Conservation (phyloP, 2,797 vertebrate species). For the Tokudaia muenninki region DNA sequence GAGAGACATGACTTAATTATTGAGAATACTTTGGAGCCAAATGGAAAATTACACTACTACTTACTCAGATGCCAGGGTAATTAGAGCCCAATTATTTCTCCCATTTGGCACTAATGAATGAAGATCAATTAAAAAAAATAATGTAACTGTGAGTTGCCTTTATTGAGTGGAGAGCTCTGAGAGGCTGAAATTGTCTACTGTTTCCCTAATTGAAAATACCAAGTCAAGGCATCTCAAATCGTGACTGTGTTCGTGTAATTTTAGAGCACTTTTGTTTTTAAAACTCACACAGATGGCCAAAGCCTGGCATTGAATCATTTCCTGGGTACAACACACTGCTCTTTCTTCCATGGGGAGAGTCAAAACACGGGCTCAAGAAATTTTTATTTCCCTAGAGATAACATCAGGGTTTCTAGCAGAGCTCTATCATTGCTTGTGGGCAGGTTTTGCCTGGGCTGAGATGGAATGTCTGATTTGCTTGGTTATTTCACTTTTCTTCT, state of each 20-base stretch:
- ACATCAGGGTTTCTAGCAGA: constrained; percentile 69
- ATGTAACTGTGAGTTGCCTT: constrained; percentile 70
- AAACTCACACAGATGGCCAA: constrained; percentile 58
- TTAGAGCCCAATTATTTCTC: constrained; percentile 79
- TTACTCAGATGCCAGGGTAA: constrained; percentile 77
- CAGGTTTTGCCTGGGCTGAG: constrained; percentile 55
- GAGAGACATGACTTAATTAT: constrained; percentile 77
- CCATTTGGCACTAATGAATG: constrained; percentile 74
- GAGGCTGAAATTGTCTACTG: constrained; percentile 55
- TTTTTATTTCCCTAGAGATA: constrained; percentile 69
- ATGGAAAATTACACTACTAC: constrained; percentile 72
- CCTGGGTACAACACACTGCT: background rate
- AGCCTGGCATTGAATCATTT: background rate
- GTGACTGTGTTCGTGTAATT: constrained; percentile 41
- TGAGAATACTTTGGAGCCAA: constrained; percentile 73
- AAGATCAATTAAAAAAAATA: constrained; percentile 78
- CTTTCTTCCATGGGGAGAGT: constrained; percentile 48
- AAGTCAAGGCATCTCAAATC: background rate
- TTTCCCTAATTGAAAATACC: constrained; percentile 64
- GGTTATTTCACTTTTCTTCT: constrained; percentile 65
- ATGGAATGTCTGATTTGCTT: constrained; percentile 59
- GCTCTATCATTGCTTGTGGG: constrained; percentile 68
- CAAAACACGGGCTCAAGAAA: constrained; percentile 55
- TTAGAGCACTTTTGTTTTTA: constrained; percentile 33
- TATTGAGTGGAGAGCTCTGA: constrained; percentile 63